phyloP scores from a whole-genome alignment of 2,113 vertebrate species.

The Crotalus helleri region DNA sequence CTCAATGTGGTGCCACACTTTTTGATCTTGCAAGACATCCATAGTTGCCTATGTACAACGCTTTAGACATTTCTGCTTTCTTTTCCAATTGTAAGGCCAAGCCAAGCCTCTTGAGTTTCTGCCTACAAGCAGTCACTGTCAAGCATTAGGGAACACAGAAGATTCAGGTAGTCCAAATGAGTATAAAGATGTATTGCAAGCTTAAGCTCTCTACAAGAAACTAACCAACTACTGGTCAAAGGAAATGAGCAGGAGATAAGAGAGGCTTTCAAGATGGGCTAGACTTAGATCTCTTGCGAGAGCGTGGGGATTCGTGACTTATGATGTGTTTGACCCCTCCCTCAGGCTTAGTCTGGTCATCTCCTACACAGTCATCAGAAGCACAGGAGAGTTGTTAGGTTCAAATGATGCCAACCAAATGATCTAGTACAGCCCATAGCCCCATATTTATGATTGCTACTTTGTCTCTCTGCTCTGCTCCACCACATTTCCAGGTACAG shows the following conservation, averaged over 20 bases:
- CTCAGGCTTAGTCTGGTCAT: neutral
- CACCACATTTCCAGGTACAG: neutral
- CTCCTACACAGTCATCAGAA: neutral
- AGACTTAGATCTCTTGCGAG: neutral
- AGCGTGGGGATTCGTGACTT: accelerated
- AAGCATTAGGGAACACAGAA: neutral
- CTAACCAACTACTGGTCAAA: neutral
- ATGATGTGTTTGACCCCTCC: neutral
- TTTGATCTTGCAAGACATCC: neutral
- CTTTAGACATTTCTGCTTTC: neutral
- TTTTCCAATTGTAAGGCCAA: neutral
- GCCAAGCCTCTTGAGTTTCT: neutral
- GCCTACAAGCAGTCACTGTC: neutral
- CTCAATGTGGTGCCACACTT: neutral
- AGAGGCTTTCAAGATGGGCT: neutral
- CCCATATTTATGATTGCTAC: neutral
- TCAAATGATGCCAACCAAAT: neutral
- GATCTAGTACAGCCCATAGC: neutral
- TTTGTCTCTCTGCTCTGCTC: neutral
- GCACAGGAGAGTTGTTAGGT: neutral
- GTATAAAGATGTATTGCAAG: neutral
- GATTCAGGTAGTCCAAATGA: neutral
- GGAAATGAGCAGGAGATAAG: neutral
- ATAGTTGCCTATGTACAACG: neutral
- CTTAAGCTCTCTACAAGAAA: neutral